Base-by-base conservation (phyloP, 2,113 vertebrate species). In the Phalacrocorax aristotelis region DNA sequence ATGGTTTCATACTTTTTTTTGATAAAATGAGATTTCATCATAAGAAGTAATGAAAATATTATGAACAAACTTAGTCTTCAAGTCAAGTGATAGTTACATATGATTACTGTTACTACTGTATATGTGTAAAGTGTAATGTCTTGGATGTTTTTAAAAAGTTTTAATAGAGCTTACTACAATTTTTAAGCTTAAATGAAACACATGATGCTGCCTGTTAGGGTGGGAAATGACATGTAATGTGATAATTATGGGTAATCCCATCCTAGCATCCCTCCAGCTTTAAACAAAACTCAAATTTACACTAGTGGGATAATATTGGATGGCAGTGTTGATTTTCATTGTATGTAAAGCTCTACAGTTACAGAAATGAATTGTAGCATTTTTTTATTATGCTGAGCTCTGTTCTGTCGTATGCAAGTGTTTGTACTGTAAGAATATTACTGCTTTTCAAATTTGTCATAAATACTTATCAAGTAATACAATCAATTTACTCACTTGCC, bases 401-500 rank as follows among this genome's bases (percentile, higher is more conserved):
- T 92, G 57, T 96, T 94, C 23, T 96, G 65, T 95, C 69, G 29
- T 79, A 78, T 94, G 62, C 87, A 85, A 96, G 87, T 93, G 36
- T 96, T 91, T 96, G 70, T 95, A 82, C 54, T 95, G 89, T 97
- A 85, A 96, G 42, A 97, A 90, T 96, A 79, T 95, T 95, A 61
- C 83, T 95, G 92, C 78, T 93, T 93, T 96, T 96, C 83, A 90
- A 93, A 92, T 74, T 87, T 96, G 93, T 97, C 55, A n/a, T 94
- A 80, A 95, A 81, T 95, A 93, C 66, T 93, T 95, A 68, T 44
- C 44, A 97, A 93, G 69, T 96, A 95, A 97, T 96, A 92, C 90
- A 95, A 96, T 84, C 71, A 93, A 57, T 96, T 97, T 96, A 94
- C 96, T 96, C 96, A 96, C 96, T 96, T 97, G 95, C 96, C 96